phyloP scores from a whole-genome alignment of 2,797 vertebrate species.

The Steatocranus sp. region DNA sequence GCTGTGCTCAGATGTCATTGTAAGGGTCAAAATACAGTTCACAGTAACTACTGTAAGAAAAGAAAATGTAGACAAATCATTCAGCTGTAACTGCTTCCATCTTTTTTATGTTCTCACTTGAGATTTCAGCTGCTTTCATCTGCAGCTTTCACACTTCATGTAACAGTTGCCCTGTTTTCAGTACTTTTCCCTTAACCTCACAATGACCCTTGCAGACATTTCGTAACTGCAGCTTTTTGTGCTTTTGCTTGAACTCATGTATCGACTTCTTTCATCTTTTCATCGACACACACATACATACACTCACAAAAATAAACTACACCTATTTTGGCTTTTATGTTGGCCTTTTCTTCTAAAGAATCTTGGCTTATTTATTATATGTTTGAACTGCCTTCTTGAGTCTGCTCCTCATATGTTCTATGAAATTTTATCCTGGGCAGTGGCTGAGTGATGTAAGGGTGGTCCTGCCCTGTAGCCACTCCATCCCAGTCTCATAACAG shows the following conservation, averaged over 20 bases:
- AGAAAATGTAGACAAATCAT: background rate
- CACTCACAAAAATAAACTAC: background rate
- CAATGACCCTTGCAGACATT: background rate
- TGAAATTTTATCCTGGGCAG: background rate
- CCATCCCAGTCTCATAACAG: background rate
- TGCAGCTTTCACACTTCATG: background rate
- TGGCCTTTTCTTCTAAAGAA: background rate
- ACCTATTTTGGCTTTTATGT: background rate
- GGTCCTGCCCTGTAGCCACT: background rate
- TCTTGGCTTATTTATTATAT: background rate
- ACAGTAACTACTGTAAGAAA: background rate
- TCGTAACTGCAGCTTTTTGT: background rate
- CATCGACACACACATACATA: background rate
- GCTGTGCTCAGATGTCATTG: background rate
- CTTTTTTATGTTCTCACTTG: background rate
- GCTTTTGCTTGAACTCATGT: background rate
- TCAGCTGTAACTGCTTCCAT: background rate
- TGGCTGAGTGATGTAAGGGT: background rate
- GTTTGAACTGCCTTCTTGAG: background rate
- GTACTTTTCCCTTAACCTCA: background rate
- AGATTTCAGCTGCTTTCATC: background rate
- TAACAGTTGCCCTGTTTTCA: background rate
- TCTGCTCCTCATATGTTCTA: background rate
- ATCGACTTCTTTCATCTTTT: background rate
- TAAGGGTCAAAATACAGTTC: background rate